These are phyloP conservation scores for Myotis myotis DNA, from an alignment of 2,797 vertebrate species.

Conservation along the genomic window DNA sequence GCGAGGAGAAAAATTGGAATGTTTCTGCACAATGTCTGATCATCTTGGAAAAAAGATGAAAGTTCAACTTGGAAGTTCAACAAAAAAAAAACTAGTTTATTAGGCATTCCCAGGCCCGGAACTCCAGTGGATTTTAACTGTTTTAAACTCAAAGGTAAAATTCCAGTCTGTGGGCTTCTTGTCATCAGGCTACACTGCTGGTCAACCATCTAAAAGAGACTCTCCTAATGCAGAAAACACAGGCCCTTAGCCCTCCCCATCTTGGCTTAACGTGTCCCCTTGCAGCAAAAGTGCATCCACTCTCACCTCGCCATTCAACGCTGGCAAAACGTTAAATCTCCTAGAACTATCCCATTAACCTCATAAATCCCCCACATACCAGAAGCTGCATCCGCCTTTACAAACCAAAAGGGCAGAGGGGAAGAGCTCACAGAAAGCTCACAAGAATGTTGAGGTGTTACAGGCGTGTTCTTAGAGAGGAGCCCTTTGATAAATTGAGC, in stretches of 20 bases:
- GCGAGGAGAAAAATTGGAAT: background rate
- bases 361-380: slow-evolving; percentile 37
- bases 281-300: background rate
- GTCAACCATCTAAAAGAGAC: background rate
- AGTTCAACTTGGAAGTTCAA: background rate
- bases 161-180: background rate
- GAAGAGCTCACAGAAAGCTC: slow-evolving; percentile 6
- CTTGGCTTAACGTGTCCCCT: background rate
- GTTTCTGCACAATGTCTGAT: background rate
- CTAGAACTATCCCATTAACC: slow-evolving; percentile 28
- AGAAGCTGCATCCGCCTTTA: slow-evolving; percentile 34
- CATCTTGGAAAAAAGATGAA: background rate
- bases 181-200: background rate
- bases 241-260: background rate
- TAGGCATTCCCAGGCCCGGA: background rate
- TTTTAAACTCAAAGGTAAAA: slow-evolving; percentile 31
- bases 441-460: slow-evolving; percentile 64
- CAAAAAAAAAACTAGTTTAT: slow-evolving; percentile 12
- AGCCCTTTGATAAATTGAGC: slow-evolving; percentile 64
- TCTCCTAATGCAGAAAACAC: background rate
- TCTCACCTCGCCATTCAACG: background rate
- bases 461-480: slow-evolving; percentile 56
- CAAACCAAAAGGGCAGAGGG: slow-evolving; percentile 20
- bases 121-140: background rate
- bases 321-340: background rate